Evolutionary conservation across 2,888 invertebrate species (phyloP).

Genomic region (Pseudoips prasinana): DNA sequence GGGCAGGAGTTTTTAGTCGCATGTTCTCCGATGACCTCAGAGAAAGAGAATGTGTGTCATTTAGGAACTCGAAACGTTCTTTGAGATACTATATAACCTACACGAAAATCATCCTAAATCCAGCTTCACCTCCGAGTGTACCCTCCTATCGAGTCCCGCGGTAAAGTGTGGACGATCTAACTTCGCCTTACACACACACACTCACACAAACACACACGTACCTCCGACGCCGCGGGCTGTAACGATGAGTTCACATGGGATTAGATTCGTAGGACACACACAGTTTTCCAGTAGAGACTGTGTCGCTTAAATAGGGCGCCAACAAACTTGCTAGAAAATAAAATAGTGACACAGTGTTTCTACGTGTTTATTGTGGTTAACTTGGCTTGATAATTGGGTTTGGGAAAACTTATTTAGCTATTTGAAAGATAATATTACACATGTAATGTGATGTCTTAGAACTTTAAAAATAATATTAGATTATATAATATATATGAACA

Average conservation of each 20-base stretch:
- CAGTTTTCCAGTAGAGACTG: slow-evolving; percentile 40
- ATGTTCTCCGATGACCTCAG: too few species aligned
- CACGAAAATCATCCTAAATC: too few species aligned
- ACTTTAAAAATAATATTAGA: too few species aligned
- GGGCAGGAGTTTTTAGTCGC: too few species aligned
- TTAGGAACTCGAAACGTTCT: too few species aligned
- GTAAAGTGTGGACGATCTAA: slow-evolving; percentile 82
- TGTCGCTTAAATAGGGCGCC: slow-evolving; percentile 19
- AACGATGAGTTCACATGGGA: slow-evolving; percentile 62
- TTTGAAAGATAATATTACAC: too few species aligned
- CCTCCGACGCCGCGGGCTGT: slow-evolving; percentile 56
- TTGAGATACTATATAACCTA: too few species aligned
- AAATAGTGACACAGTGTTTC: slow-evolving; percentile 22
- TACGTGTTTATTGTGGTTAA: slow-evolving; percentile 15
- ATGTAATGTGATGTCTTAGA: too few species aligned
- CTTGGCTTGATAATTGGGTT: too few species aligned
- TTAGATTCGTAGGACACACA: slow-evolving; percentile 61
- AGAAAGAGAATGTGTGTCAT: too few species aligned
- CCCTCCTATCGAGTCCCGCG: slow-evolving; percentile 77
- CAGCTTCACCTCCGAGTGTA: slow-evolving; percentile 40
- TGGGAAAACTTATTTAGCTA: too few species aligned
- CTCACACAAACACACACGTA: slow-evolving; percentile 32
- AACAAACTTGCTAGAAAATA: slow-evolving; percentile 8
- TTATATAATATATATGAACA: too few species aligned
- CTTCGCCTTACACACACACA: slow-evolving; percentile 73